Percentiles rank a stretch among this genome's conserved stretches.
Conservation (phyloP, 2,113 vertebrate genomes). For the Chelonoidis abingdonii region DNA sequence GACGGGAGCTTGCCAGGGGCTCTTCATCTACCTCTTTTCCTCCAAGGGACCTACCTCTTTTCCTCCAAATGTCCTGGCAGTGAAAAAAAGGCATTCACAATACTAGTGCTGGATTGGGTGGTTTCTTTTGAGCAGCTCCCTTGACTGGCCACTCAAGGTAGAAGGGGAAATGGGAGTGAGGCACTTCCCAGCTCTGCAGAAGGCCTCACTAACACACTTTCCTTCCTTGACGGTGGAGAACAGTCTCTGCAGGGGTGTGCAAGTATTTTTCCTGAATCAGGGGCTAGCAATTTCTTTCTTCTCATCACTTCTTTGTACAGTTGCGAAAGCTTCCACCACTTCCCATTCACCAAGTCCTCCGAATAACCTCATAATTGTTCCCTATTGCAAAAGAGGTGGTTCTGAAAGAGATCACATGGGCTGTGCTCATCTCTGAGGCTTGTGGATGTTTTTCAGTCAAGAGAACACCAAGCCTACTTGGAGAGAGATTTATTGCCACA, state of each 20-base stretch:
- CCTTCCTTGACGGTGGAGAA: not conserved
- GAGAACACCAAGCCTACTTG: not conserved
- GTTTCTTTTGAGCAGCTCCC: not conserved
- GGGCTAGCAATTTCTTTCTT: not conserved
- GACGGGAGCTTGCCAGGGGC: no score
- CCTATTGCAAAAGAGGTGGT: not conserved
- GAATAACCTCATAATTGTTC: not conserved
- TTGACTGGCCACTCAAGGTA: not conserved
- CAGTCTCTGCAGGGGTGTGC: not conserved
- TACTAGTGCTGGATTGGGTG: no score
- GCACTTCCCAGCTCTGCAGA: not conserved
- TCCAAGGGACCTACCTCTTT: no score
- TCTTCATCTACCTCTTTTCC: no score
- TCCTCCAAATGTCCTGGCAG: no score
- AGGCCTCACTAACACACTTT: not conserved
- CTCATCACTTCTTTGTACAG: not conserved
- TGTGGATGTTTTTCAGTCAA: not conserved
- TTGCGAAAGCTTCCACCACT: not conserved
- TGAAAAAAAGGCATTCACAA: no score
- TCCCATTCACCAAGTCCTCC: not conserved
- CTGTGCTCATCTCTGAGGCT: not conserved
- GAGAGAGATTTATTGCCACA: not conserved
- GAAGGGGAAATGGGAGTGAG: not conserved
- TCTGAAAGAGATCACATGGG: not conserved
- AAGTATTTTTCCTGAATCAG: not conserved